Conservation (phyloP, 2,113 vertebrate genomes). For the Marcusenius ussheri region DNA sequence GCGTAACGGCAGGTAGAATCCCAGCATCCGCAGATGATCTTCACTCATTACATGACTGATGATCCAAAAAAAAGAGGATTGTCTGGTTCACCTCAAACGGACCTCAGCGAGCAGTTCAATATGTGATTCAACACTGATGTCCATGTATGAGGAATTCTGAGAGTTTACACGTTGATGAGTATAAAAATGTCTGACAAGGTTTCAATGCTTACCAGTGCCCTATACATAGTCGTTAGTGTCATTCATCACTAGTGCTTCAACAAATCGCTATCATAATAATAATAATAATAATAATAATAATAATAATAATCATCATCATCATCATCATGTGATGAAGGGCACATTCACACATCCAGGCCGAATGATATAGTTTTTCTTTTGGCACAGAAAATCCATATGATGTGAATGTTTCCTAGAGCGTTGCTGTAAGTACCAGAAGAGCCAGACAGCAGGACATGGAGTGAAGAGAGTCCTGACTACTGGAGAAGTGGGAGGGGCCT, state of each 20-base stretch:
- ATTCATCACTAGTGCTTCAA: background rate
- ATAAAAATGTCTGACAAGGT: background rate
- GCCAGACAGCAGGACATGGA: background rate
- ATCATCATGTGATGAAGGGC: background rate
- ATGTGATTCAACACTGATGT: background rate
- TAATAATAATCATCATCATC: background rate
- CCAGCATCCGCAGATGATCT: background rate
- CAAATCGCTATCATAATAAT: background rate
- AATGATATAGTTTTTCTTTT: background rate
- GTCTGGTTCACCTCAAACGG: background rate
- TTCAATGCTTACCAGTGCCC: background rate
- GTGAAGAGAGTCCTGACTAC: background rate
- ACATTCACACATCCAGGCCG: background rate
- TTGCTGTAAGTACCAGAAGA: background rate
- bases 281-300: background rate
- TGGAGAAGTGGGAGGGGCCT: background rate
- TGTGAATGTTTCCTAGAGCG: background rate
- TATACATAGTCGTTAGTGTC: slow-evolving; percentile 15
- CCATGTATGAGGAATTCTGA: background rate
- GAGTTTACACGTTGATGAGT: background rate
- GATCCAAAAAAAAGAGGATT: background rate
- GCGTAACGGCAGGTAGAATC: background rate
- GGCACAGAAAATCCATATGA: background rate
- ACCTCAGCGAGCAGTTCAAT: background rate
- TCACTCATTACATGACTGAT: background rate